Evolutionary conservation across 2,113 vertebrate genomes (phyloP).

Genomic region (Dasyurus viverrinus): DNA sequence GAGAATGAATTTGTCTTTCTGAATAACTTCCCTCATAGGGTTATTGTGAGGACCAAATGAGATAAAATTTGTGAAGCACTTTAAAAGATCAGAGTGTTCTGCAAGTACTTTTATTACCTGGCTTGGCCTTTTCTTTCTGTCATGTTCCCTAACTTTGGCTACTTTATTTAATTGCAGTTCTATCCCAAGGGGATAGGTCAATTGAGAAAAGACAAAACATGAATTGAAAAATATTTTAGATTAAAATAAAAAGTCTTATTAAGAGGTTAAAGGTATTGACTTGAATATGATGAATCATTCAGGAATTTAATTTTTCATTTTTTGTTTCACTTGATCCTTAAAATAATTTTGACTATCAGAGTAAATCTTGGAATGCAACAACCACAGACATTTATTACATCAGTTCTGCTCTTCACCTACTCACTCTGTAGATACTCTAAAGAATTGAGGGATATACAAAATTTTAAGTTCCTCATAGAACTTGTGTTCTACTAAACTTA

Average conservation of each 20-base stretch:
- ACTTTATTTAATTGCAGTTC: constrained; percentile 38
- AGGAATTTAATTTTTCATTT: not conserved
- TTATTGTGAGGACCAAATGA: not conserved
- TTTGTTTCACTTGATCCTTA: constrained; percentile 12
- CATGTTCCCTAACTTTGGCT: not conserved
- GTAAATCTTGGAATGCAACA: no score
- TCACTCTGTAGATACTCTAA: no score
- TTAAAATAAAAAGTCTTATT: constrained; percentile 21
- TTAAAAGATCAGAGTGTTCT: not conserved
- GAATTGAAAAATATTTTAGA: not conserved
- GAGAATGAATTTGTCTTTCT: not conserved
- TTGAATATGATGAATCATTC: not conserved
- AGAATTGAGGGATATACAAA: no score
- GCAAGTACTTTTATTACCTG: not conserved
- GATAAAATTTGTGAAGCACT: not conserved
- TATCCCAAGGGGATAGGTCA: not conserved
- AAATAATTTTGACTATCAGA: not conserved
- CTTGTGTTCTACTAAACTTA: no score
- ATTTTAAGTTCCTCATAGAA: no score
- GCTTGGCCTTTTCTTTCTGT: not conserved
- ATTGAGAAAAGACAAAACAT: constrained; percentile 26
- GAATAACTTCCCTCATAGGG: not conserved
- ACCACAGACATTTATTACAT: no score
- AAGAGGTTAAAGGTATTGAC: constrained; percentile 28
- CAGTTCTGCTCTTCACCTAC: no score